These are phyloP conservation scores for Saturnia japonica DNA, from an alignment of 2,888 invertebrate species.

Conservation along the genomic window DNA sequence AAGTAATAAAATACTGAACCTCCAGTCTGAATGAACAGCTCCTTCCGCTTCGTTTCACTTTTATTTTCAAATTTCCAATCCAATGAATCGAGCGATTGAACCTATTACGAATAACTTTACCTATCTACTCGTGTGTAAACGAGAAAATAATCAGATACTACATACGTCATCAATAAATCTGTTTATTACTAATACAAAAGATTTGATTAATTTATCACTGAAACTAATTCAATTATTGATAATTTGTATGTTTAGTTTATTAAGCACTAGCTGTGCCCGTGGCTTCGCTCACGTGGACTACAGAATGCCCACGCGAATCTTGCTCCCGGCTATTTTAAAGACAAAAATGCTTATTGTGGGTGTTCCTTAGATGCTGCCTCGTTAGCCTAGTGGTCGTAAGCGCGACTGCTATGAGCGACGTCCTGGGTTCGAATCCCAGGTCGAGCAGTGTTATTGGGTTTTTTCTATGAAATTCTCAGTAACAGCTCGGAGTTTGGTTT, in stretches of 20 bases:
- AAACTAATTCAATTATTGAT: background rate
- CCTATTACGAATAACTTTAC: slow-evolving; percentile 68
- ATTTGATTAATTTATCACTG: background rate
- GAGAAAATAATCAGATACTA: slow-evolving; percentile 50
- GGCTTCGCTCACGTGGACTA: too few relatives aligned
- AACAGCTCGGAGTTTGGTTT: too few relatives aligned
- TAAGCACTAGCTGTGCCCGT: too few relatives aligned
- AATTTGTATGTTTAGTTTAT: background rate
- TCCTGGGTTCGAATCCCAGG: too few relatives aligned
- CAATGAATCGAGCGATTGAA: slow-evolving; percentile 67
- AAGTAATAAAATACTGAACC: slow-evolving; percentile 61
- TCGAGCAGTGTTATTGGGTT: too few relatives aligned
- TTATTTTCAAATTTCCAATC: slow-evolving; percentile 73
- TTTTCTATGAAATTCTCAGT: too few relatives aligned
- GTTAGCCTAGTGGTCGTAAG: too few relatives aligned
- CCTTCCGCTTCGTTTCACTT: slow-evolving; percentile 70
- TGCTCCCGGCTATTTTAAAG: too few relatives aligned
- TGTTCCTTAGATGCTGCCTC: too few relatives aligned
- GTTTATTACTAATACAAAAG: background rate
- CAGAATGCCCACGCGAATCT: too few relatives aligned
- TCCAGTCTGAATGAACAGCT: slow-evolving; percentile 66
- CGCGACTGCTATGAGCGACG: too few relatives aligned
- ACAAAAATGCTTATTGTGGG: too few relatives aligned
- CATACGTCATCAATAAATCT: slow-evolving; percentile 18
- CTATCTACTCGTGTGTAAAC: slow-evolving; percentile 56